These are phyloP conservation scores for Leuctra nigra DNA, from an alignment of 2,888 invertebrate genomes.

Conservation along the genomic window DNA sequence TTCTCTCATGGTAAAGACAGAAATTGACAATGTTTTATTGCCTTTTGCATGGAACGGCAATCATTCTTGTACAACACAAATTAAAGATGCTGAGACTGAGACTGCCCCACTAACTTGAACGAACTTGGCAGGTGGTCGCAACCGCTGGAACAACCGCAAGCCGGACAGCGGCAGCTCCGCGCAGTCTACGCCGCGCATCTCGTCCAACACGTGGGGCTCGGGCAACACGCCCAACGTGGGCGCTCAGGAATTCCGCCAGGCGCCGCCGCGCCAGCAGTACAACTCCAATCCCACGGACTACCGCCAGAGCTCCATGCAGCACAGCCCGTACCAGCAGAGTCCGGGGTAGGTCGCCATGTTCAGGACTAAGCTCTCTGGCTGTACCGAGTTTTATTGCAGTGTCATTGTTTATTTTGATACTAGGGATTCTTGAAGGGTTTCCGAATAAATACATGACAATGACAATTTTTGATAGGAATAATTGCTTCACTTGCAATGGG, in stretches of 20 bases:
- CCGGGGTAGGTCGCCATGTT: neutral
- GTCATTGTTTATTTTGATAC: too few relatives aligned
- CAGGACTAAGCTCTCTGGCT: too few relatives aligned
- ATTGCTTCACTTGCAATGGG: too few relatives aligned
- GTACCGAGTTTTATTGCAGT: too few relatives aligned
- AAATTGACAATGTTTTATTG: too few relatives aligned
- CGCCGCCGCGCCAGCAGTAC: conserved; percentile 32
- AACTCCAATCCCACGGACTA: neutral
- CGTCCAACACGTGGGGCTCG: conserved; percentile 9
- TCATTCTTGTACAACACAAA: too few relatives aligned
- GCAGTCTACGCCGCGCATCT: neutral
- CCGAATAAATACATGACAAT: too few relatives aligned
- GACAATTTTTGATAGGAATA: too few relatives aligned
- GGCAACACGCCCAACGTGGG: conserved; percentile 14
- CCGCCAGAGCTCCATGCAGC: neutral
- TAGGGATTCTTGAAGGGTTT: too few relatives aligned
- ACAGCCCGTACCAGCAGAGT: conserved; percentile 8
- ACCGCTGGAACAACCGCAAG: conserved; percentile 41
- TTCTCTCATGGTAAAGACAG: too few relatives aligned
- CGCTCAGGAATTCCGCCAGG: conserved; percentile 41
- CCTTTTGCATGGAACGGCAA: too few relatives aligned
- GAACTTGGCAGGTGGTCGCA: conserved; percentile 34
- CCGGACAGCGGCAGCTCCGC: conserved; percentile 26
- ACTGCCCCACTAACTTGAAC: neutral
- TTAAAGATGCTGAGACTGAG: too few relatives aligned